A percentile compares a stretch with the other conserved stretches of the same genome.
Conservation (phyloP, 2,888 invertebrate species). For the Harpalus rubripes region DNA sequence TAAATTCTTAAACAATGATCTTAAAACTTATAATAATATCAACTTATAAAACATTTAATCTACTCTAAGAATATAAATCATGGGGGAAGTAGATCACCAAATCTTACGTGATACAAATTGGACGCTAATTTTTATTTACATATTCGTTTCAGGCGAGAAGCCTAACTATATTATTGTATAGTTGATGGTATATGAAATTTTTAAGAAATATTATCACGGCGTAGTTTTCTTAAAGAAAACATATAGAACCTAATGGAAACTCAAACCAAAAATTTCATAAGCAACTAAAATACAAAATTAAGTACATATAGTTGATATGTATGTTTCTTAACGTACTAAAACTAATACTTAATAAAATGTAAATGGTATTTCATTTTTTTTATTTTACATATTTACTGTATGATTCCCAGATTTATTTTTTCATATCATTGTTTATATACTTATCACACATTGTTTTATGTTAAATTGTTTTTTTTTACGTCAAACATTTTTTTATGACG, state of each 20-base stretch:
- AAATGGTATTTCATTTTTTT: constrained; percentile 8
- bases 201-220: neutral
- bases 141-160: constrained; percentile 30
- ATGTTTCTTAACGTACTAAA: constrained; percentile 17
- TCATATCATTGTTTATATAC: neutral
- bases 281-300: neutral
- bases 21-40: neutral
- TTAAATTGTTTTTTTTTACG: neutral
- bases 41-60: neutral
- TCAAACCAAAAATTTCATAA: neutral
- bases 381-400: neutral
- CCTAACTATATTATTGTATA: constrained; percentile 14
- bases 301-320: constrained; percentile 10
- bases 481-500: neutral
- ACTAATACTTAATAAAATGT: neutral
- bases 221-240: neutral
- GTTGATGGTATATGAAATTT: constrained; percentile 43
- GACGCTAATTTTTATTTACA: constrained; percentile 46
- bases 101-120: neutral
- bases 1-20: constrained; percentile 21
- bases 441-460: neutral
- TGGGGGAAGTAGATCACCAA: neutral
- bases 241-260: neutral
- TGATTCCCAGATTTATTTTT: neutral
- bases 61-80: neutral